These are phyloP conservation scores for Leiothrix lutea DNA, from an alignment of 2,113 vertebrate species.

Conservation along the genomic window DNA sequence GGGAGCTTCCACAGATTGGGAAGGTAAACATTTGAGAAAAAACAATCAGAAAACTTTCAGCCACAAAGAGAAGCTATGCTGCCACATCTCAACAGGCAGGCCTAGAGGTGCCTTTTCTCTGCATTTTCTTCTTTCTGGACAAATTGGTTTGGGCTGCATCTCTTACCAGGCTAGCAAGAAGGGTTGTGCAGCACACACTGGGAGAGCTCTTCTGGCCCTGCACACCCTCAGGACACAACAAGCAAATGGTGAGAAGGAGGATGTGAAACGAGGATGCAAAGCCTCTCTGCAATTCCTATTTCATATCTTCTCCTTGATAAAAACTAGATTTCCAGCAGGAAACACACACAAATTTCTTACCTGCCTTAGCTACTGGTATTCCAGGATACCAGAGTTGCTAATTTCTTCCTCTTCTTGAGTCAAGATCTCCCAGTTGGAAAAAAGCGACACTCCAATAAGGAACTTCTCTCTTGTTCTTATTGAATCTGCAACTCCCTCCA, in stretches of 20 bases:
- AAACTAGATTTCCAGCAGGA: neutral
- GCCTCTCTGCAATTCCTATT: neutral
- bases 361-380: neutral
- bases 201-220: neutral
- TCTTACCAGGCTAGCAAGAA: neutral
- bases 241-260: neutral
- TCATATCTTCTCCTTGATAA: neutral
- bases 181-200: rapidly evolving
- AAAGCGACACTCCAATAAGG: neutral
- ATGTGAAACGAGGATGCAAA: neutral
- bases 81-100: neutral
- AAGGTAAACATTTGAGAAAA: neutral
- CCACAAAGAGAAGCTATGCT: neutral
- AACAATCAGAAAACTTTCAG: neutral
- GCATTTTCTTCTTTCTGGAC: neutral
- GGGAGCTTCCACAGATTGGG: neutral
- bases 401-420: neutral
- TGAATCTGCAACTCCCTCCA: neutral
- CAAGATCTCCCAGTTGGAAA: neutral
- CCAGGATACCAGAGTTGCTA: neutral
- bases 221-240: rapidly evolving
- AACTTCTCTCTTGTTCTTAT: neutral
- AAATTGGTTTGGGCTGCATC: neutral
- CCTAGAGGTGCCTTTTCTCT: neutral
- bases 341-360: neutral